Evolutionary conservation across 1,140 invertebrate genomes (phyloP).

Genomic region (Popillia japonica): DNA sequence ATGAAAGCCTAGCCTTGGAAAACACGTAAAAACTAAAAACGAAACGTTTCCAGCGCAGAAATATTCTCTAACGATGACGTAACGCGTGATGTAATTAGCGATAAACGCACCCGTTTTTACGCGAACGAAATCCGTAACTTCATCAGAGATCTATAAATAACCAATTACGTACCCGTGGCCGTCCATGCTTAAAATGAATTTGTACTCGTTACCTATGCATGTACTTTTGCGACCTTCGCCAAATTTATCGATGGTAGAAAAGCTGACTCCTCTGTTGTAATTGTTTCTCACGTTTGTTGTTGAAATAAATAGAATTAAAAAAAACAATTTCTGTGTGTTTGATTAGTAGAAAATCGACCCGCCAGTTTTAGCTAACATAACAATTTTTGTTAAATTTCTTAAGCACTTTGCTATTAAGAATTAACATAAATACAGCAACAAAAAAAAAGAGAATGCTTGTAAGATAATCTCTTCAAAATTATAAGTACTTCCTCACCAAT

Average conservation of each 20-base stretch:
- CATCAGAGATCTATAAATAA: conserved; percentile 17
- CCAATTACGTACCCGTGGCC: neutral
- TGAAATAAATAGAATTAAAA: too few species aligned
- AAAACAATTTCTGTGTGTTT: too few species aligned
- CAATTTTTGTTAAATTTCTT: too few species aligned
- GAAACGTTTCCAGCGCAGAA: neutral
- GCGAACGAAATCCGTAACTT: conserved; percentile 21
- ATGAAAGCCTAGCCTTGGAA: neutral
- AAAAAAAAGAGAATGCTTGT: too few species aligned
- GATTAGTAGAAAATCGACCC: too few species aligned
- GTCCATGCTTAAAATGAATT: conserved; percentile 11
- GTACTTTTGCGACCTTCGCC: conserved; percentile 11
- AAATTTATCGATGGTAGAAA: neutral
- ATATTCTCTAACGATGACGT: conserved; percentile 12
- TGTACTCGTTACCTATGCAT: conserved; percentile 17
- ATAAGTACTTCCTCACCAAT: too few species aligned
- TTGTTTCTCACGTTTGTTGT: too few species aligned
- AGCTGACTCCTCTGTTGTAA: neutral
- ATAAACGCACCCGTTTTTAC: conserved; percentile 19
- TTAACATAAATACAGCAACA: too few species aligned
- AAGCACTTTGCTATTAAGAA: too few species aligned
- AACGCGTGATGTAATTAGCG: neutral
- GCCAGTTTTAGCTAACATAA: too few species aligned
- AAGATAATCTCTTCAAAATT: too few species aligned
- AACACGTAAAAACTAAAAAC: neutral